Evolutionary conservation across 2,888 invertebrate genomes (phyloP), one percentile per base, ranked within the genome.

Genomic region (Amphimallon solstitiale): DNA sequence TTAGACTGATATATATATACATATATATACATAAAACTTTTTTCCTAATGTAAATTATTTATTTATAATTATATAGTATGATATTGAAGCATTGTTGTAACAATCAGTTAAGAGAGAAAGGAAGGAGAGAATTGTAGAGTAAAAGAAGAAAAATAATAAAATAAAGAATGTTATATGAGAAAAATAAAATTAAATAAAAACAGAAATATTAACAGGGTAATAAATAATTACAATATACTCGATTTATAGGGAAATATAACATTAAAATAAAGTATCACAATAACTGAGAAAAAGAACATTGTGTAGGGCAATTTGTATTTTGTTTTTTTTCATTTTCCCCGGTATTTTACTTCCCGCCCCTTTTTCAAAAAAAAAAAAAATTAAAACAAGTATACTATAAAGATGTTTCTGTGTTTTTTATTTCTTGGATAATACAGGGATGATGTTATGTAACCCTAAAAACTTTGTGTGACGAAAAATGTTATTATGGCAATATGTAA

Each of bases 351-450:
- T 38, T 10, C 38, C 38, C 12, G 4, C 2, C 38, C 38, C 38
- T 7, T 2, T 12, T 38, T 23, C 23, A 23, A 23, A 23, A 23
- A 23, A 2, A 23, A 4, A 23, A 23, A 23, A 4, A 23, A 23
- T 4, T 23, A 23, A 23, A 5, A 23, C 3, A 23, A 23, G 23
- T 12, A 9, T 38, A n/a, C 38, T 12, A 2, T 12, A 12, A 12
- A 10, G 2, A 12, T 12, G 38, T 38, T 38, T 38, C 35, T 2
- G 38, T n/a, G 9, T 38, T 38, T n/a, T 38, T 38, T 2, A 38
- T 34, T 49, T 49, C 34, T 48, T 62, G 62, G 49, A 62, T 38
- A 19, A 62, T 62, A 62, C 62, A 62, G 62, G 62, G 62, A 62
- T 38, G 51, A 34, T 51, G 15, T 9, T 51, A 34, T 7, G 23